Evolutionary conservation across 1,140 invertebrate genomes (phyloP).

Genomic region (Bombus balteatus): DNA sequence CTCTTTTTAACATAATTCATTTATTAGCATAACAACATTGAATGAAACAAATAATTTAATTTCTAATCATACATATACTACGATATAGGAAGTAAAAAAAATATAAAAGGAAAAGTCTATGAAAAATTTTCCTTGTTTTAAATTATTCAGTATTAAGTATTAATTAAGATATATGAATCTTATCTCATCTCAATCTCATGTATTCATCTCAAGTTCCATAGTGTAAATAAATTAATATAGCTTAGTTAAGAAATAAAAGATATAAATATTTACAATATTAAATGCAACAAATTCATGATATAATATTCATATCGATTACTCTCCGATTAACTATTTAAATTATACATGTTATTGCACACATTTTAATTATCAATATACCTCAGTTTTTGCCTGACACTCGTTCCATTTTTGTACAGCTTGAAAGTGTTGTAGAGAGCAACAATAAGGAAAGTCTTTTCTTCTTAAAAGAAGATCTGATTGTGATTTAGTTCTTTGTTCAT

Average conservation of each 20-base stretch:
- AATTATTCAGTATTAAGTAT: background rate
- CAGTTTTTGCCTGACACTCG: slow-evolving; percentile 60
- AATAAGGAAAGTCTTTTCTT: slow-evolving; percentile 71
- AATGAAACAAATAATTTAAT: background rate
- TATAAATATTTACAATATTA: background rate
- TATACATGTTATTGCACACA: background rate
- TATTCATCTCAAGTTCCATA: slow-evolving; percentile 9
- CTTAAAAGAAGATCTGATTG: slow-evolving; percentile 76
- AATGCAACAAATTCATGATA: no score
- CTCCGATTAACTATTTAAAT: background rate
- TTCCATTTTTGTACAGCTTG: slow-evolving; percentile 51
- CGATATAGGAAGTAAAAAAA: background rate
- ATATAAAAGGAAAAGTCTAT: background rate
- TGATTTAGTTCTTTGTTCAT: slow-evolving; percentile 75
- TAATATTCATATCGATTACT: background rate
- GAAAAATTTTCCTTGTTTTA: no score
- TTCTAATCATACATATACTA: background rate
- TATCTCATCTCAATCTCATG: background rate
- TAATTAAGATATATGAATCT: background rate
- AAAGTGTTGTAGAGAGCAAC: slow-evolving; percentile 76
- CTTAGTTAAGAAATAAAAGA: background rate
- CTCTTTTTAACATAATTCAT: background rate
- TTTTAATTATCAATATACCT: slow-evolving; percentile 69
- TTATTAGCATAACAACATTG: background rate
- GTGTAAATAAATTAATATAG: background rate